Conservation (phyloP, 2,797 vertebrate species). For the Hafferia zeledoni region DNA sequence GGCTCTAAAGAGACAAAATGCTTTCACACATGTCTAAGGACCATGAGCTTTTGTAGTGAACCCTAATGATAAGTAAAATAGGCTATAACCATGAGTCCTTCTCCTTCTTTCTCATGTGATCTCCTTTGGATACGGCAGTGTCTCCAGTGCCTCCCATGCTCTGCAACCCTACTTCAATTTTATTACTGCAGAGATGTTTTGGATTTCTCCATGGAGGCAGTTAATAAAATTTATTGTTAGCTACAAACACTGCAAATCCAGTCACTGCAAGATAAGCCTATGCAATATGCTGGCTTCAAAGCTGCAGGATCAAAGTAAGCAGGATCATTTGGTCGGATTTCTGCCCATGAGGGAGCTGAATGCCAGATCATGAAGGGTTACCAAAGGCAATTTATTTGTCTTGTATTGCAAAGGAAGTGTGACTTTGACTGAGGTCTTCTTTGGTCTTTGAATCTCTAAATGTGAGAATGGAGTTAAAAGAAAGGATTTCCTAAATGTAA, state of each 20-base stretch:
- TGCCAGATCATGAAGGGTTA: not conserved
- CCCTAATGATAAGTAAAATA: not conserved
- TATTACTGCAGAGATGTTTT: not conserved
- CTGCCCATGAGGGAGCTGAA: not conserved
- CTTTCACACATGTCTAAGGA: not conserved
- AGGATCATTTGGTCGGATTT: constrained; percentile 1
- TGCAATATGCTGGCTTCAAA: not conserved
- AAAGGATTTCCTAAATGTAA: not conserved
- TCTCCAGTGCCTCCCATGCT: not conserved
- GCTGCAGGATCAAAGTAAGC: not conserved
- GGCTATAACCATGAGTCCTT: not conserved
- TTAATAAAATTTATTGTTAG: not conserved
- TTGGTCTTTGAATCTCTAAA: not conserved
- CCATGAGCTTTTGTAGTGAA: not conserved
- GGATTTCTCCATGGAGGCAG: not conserved
- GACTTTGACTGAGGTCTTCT: not conserved
- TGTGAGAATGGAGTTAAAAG: constrained; percentile 21
- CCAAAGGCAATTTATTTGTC: not conserved
- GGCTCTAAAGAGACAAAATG: not conserved
- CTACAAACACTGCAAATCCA: not conserved
- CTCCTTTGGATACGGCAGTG: not conserved
- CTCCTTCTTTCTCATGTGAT: not conserved
- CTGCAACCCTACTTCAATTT: not conserved
- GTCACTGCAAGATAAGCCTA: not conserved
- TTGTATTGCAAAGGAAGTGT: not conserved